These are phyloP conservation scores for Channa maculata DNA, from an alignment of 2,113 vertebrate genomes.

Conservation along the genomic window DNA sequence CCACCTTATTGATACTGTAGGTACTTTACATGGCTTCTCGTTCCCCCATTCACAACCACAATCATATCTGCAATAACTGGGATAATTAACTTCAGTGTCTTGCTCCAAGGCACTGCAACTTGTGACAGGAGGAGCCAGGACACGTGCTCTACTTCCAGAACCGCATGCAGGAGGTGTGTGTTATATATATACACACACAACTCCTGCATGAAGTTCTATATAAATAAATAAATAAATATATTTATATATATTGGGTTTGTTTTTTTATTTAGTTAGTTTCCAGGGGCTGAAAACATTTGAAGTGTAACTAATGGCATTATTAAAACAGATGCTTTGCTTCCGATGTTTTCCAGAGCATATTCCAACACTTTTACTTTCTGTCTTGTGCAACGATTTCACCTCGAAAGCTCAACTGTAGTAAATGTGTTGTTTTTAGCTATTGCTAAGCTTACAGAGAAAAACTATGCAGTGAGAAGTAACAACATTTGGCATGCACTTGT, in stretches of 20 bases:
- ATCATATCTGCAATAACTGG: too few species aligned
- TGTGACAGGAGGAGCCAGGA: too few species aligned
- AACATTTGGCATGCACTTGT: constrained; percentile 28
- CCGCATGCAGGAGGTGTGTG: too few species aligned
- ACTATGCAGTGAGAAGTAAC: constrained; percentile 11
- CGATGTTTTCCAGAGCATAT: constrained; percentile 15
- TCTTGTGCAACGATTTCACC: constrained; percentile 26
- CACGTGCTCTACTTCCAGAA: too few species aligned
- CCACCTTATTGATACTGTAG: too few species aligned
- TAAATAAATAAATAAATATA: too few species aligned
- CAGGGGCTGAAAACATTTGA: constrained; percentile 1
- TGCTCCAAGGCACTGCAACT: too few species aligned
- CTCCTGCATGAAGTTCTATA: too few species aligned
- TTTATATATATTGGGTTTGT: not conserved
- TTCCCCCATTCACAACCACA: too few species aligned
- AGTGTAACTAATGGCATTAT: constrained; percentile 27
- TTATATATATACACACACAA: too few species aligned
- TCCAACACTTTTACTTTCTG: constrained; percentile 15
- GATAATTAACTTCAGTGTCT: too few species aligned
- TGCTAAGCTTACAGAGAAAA: constrained; percentile 17
- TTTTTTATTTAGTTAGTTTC: constrained; percentile 2
- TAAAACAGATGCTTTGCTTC: constrained; percentile 29
- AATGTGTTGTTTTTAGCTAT: constrained; percentile 22
- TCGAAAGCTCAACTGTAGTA: constrained; percentile 26
- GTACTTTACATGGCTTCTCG: too few species aligned